Evolutionary conservation across 2,113 vertebrate genomes (phyloP).

Genomic region (Raja brachyura): DNA sequence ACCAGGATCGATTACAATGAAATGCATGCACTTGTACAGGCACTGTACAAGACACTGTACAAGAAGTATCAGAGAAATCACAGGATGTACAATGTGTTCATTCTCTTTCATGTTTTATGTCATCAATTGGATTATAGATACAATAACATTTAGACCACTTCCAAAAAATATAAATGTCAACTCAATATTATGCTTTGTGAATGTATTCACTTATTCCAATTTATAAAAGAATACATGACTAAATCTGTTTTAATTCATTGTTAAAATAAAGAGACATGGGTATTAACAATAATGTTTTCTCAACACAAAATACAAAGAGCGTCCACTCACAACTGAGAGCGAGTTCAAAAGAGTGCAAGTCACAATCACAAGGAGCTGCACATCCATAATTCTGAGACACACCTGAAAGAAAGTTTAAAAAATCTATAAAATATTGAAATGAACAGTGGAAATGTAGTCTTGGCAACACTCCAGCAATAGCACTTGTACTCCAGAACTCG

Average conservation of each 20-base stretch:
- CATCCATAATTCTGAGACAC: not conserved
- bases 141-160: not conserved
- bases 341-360: not conserved
- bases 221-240: not conserved
- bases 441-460: not conserved
- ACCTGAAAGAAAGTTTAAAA: not conserved
- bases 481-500: too few species aligned
- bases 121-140: not conserved
- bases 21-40: not conserved
- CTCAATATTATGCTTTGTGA: not conserved
- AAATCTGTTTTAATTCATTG: not conserved
- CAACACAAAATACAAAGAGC: not conserved
- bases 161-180: not conserved
- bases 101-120: not conserved
- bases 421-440: not conserved
- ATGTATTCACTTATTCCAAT: not conserved
- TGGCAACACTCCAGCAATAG: too few species aligned
- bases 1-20: not conserved
- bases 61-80: not conserved
- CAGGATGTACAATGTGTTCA: not conserved
- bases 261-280: not conserved
- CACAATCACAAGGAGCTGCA: not conserved
- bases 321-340: not conserved
- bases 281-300: not conserved
- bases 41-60: not conserved